Evolutionary conservation across 2,797 vertebrate species (phyloP), one percentile per base, ranked within the genome.

Genomic region (Sebastes dallii): DNA sequence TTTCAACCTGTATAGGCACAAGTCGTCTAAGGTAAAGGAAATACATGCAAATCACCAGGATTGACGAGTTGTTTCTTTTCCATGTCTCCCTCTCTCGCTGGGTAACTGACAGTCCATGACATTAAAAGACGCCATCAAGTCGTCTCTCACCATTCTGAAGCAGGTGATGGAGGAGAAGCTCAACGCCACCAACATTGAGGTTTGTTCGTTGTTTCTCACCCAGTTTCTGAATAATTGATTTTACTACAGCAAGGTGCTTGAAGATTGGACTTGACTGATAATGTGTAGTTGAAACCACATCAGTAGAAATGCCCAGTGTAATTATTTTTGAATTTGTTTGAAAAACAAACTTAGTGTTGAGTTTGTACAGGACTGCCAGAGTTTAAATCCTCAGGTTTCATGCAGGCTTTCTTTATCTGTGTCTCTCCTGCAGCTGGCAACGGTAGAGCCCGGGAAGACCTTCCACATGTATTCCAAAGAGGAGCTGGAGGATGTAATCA

Each of bases 401-500:
- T 78, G 10, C 22, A 18, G 3, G 1, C 30, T 36, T 72, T 66
- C 22, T 60, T 50, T 7, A 29, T 67, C 6, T 59, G 12, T 86
- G 9, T 92, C 24, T 86, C 50, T 27, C 77, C 22, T 87, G 25
- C 86, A 99, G 98, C 96, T 99, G 69, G 98, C 98, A 75, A 99
- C 98, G 0, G 93, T 99, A 92, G 97, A 99, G 89, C 98, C 98
- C 0, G 97, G 97, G 27, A 97, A 97, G 95, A 98, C 97, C 83
- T 99, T 99, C 95, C 98, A 99, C 95, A 99, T 99, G 98, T 99
- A 97, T 95, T 97, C 98, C 59, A 99, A 99, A 95, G 98, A 99
- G 90, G 98, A 99, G 92, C 97, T 99, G 29, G 98, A 99, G 87
- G 98, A 99, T 30, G 98, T 99, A 82, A 99, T 99, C 94, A 99